These are phyloP conservation scores for Eonycteris spelaea DNA, from an alignment of 2,113 vertebrate genomes.

Conservation along the genomic window DNA sequence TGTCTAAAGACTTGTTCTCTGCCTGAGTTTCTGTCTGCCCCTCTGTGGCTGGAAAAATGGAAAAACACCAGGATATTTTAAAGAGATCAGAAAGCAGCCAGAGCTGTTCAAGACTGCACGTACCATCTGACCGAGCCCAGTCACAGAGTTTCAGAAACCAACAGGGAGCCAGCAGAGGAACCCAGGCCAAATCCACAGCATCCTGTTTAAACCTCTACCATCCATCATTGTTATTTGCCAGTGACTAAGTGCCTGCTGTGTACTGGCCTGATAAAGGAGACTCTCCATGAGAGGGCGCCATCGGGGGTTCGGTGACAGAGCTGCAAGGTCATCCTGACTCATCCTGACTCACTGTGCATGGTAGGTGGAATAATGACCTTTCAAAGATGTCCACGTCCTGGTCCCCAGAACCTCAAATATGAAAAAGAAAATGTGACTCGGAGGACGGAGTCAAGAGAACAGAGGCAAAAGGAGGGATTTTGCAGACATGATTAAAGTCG, in stretches of 20 bases:
- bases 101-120: background rate
- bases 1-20: background rate
- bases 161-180: background rate
- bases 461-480: background rate
- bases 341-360: background rate
- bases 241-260: background rate
- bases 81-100: conserved; percentile 46
- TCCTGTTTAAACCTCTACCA: background rate
- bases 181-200: conserved; percentile 35
- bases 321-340: background rate
- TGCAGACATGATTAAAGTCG: background rate
- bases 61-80: conserved; percentile 65
- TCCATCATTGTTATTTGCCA: background rate
- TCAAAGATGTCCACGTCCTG: background rate
- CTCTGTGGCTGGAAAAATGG: conserved; percentile 54
- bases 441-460: background rate
- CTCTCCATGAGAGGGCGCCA: background rate
- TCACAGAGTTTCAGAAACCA: conserved; percentile 28
- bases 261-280: background rate
- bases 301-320: background rate
- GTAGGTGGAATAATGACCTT: background rate
- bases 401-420: background rate
- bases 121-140: conserved; percentile 31
- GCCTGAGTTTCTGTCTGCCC: conserved; percentile 6
- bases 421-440: background rate